These are phyloP conservation scores for Nasonia vitripennis DNA, from an alignment of 1,140 invertebrate species.

Conservation along the genomic window DNA sequence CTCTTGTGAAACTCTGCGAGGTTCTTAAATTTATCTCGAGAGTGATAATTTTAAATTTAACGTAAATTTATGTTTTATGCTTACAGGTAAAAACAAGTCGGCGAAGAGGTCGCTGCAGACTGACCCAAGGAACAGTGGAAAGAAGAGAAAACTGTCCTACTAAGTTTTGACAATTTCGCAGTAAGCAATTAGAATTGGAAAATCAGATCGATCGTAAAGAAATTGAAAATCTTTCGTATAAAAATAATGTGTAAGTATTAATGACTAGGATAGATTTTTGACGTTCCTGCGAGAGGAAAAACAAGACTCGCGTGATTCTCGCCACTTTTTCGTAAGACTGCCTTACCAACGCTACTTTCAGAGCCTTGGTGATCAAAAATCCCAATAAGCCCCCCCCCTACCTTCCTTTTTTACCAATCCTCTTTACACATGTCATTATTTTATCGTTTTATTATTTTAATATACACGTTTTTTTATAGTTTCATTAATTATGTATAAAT, in stretches of 20 bases:
- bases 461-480: conserved; percentile 19
- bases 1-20: background rate
- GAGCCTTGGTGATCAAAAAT: conserved; percentile 52
- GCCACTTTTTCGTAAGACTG: conserved; percentile 55
- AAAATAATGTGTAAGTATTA: conserved; percentile 49
- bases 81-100: conserved; percentile 4
- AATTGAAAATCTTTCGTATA: conserved; percentile 43
- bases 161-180: conserved; percentile 21
- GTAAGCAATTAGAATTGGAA: conserved; percentile 38
- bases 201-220: conserved; percentile 22
- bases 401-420: conserved; percentile 30
- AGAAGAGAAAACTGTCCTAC: conserved; percentile 46
- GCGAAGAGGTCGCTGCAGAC: conserved; percentile 24
- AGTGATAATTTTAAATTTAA: background rate
- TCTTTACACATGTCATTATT: conserved; percentile 26
- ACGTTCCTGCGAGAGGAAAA: conserved; percentile 53
- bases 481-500: conserved; percentile 37
- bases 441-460: conserved; percentile 21
- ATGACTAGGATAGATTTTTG: conserved; percentile 48
- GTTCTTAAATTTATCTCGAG: background rate
- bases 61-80: background rate
- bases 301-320: conserved; percentile 51
- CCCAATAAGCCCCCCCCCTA: background rate
- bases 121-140: conserved; percentile 13
- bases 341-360: conserved; percentile 44